Percentiles rank a stretch among this genome's conserved stretches.
These are phyloP conservation scores for Calameuta filiformis DNA, from an alignment of 2,888 invertebrate species.

Conservation along the genomic window DNA sequence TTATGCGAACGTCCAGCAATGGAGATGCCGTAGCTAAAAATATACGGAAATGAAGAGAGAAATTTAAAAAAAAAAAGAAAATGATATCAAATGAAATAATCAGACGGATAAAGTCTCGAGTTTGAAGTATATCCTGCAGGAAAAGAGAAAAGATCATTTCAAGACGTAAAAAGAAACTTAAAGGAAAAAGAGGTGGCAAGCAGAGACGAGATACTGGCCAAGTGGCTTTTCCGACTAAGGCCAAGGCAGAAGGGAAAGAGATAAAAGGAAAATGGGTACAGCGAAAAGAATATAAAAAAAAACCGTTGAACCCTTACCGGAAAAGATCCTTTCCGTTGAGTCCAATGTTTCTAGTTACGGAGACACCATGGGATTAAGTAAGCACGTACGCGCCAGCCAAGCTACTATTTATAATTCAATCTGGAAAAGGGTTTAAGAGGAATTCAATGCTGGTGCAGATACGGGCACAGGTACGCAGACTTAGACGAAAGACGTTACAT, in stretches of 20 bases:
- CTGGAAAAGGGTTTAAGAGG: not conserved
- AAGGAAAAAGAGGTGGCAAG: not conserved
- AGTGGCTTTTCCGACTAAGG: not conserved
- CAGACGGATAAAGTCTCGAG: not conserved
- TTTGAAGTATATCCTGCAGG: not conserved
- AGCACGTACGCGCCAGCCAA: not conserved
- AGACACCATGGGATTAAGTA: not conserved
- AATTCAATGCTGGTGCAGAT: too few relatives aligned
- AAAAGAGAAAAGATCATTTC: not conserved
- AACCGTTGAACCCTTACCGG: slow-evolving; percentile 6
- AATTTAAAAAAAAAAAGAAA: not conserved
- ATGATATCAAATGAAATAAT: not conserved
- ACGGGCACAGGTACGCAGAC: not conserved
- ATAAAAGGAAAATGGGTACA: slow-evolving; percentile 14
- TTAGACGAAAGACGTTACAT: not conserved
- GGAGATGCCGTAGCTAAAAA: not conserved
- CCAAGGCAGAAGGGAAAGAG: not conserved
- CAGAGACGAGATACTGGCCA: not conserved
- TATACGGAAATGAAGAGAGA: not conserved
- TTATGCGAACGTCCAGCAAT: not conserved
- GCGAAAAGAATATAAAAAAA: slow-evolving; percentile 13
- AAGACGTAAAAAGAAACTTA: not conserved
- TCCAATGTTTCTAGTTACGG: not conserved
- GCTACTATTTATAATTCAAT: not conserved
- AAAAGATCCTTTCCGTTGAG: not conserved